Evolutionary conservation across 2,888 invertebrate genomes (phyloP).

Genomic region (Blastobasis adustella): DNA sequence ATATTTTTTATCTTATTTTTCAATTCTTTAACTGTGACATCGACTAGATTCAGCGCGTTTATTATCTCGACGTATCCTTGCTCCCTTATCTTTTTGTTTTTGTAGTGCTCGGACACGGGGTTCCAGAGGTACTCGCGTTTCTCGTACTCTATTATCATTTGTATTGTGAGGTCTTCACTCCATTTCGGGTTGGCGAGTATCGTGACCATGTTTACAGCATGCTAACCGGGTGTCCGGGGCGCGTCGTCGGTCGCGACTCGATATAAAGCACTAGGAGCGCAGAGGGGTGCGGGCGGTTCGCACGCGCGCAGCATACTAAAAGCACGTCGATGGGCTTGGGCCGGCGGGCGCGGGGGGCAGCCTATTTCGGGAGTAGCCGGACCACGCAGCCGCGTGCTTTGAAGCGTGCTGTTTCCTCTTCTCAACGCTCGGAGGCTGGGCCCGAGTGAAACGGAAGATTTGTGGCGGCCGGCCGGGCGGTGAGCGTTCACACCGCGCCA

Average conservation of each 20-base stretch:
- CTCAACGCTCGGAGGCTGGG: constrained; percentile 63
- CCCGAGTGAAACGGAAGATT: constrained; percentile 73
- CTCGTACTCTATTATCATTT: constrained; percentile 70
- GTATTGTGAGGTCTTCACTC: constrained; percentile 69
- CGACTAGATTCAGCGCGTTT: constrained; percentile 60
- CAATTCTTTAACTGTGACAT: constrained; percentile 67
- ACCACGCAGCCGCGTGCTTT: constrained; percentile 73
- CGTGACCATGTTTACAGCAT: constrained; percentile 65
- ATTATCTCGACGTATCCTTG: constrained; percentile 69
- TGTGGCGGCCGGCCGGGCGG: constrained; percentile 48
- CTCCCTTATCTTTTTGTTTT: constrained; percentile 68
- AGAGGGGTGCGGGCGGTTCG: constrained; percentile 73
- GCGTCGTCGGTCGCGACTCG: constrained; percentile 38
- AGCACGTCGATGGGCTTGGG: constrained; percentile 71
- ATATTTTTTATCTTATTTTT: constrained; percentile 73
- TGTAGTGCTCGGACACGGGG: constrained; percentile 67
- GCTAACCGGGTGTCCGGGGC: constrained; percentile 22
- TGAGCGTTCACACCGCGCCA: constrained; percentile 25
- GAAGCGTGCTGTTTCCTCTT: constrained; percentile 72
- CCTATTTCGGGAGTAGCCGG: constrained; percentile 74
- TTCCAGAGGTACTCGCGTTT: constrained; percentile 70
- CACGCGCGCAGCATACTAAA: constrained; percentile 76
- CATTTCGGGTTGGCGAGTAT: constrained; percentile 69
- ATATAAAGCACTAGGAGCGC: constrained; percentile 51
- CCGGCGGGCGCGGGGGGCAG: constrained; percentile 53